Base-by-base conservation (phyloP, 92 coral and sea anemone species). In the Pocillopora grandis region DNA sequence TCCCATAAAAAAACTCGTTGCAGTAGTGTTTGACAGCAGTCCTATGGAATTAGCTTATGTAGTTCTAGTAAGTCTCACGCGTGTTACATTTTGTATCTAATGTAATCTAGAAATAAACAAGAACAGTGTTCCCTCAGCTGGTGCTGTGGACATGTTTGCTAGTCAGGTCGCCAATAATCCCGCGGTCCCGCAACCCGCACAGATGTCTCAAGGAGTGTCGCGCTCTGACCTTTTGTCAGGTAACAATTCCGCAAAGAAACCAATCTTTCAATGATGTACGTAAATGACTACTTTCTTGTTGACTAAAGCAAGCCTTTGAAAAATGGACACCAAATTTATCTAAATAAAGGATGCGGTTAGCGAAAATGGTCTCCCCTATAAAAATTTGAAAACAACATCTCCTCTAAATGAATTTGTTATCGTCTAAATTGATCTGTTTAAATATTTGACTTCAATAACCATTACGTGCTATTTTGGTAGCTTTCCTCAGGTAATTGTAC, bases 81-180 rank as follows among this genome's bases (percentile, higher is more conserved):
- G 52, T 42, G 52, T 62, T 49, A 42, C 6, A 80, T 31, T 48
- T 6, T 74, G 49, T 64, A 37, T 66, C 31, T 56, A 0, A 21
- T 83, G 5, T 1, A 75, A 83, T 83, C 33, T 65, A 83, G 86
- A 83, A 73, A 83, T 83, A 72, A 83, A 62, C 73, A 83, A 27
- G 74, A 82, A 74, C 86, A 82, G 80, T 56, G 79, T 82, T 62
- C 86, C 86, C 49, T 82, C 80, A 52, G 75, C 20, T 68, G 59
- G 76, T 62, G 21, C 86, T 13, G 72, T 73, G 37, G 27, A 82
- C 59, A 21, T 82, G 31, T 59, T 62, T 52, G 78, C 65, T 21
- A 60, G 55, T 62, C 79, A 82, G 78, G 58, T 20, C 15, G 10
- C 72, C 78, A 72, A 82, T 52, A 61, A 58, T 3, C 37, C 78